Evolutionary conservation across 2,888 invertebrate genomes (phyloP).

Genomic region (Saturnia pavonia): DNA sequence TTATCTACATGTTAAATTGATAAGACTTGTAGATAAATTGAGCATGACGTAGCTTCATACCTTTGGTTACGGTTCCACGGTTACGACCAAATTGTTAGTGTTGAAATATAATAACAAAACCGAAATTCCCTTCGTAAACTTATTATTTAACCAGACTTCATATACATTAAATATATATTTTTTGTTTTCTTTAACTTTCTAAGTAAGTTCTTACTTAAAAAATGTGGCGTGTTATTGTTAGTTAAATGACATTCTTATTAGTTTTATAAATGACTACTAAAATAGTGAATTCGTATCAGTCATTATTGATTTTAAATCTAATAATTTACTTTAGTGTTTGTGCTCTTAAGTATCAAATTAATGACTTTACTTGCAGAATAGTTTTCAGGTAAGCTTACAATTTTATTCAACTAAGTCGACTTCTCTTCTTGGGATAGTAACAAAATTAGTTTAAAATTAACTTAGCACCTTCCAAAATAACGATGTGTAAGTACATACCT

Average conservation of each 20-base stretch:
- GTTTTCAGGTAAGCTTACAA: not conserved
- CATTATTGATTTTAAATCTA: not conserved
- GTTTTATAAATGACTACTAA: not conserved
- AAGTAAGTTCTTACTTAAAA: not conserved
- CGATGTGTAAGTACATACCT: not conserved
- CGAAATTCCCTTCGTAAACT: not conserved
- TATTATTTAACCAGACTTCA: not conserved
- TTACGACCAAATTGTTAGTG: constrained; percentile 21
- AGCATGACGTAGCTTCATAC: constrained; percentile 42
- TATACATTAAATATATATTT: not conserved
- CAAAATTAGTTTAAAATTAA: not conserved
- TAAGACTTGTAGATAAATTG: constrained; percentile 55
- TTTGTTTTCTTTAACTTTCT: not conserved
- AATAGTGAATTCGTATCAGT: too few species aligned
- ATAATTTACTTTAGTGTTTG: not conserved
- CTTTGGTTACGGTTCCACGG: constrained; percentile 20
- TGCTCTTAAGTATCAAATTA: not conserved
- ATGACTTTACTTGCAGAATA: not conserved
- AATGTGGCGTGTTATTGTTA: not conserved
- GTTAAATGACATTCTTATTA: not conserved
- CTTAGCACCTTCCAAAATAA: not conserved
- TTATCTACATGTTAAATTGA: constrained; percentile 58
- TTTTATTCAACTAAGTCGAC: not conserved
- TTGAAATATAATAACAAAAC: not conserved
- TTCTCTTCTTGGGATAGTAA: not conserved